Evolutionary conservation across 2,888 invertebrate genomes (phyloP).

Genomic region (Aphidius colemani): DNA sequence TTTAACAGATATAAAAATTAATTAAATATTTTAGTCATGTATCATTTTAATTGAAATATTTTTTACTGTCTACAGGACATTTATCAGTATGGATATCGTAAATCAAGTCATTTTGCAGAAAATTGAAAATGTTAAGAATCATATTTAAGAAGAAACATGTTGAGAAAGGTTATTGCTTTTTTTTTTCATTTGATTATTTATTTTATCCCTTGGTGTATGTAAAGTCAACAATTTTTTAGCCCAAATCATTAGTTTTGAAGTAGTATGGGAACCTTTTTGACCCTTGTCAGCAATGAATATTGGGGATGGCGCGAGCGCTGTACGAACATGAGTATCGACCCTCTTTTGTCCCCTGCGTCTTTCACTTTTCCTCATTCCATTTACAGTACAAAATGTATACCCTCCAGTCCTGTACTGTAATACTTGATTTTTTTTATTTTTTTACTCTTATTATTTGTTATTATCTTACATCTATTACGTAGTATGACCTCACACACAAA

Average conservation of each 20-base stretch:
- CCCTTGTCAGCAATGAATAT: background rate
- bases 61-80: too few species aligned
- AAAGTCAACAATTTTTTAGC: background rate
- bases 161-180: too few species aligned
- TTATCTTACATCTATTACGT: background rate
- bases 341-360: constrained; percentile 32
- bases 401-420: background rate
- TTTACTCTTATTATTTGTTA: background rate
- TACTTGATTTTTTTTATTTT: background rate
- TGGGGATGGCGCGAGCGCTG: constrained; percentile 49
- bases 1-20: background rate
- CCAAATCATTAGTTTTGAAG: background rate
- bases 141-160: too few species aligned
- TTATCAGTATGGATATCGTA: too few species aligned
- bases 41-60: too few species aligned
- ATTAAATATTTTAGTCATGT: too few species aligned
- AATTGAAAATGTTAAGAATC: too few species aligned
- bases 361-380: constrained; percentile 9
- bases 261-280: constrained; percentile 1
- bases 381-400: background rate
- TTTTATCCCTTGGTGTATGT: too few species aligned
- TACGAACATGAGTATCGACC: constrained; percentile 53
- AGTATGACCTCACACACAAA: background rate
- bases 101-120: too few species aligned
- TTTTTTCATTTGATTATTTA: too few species aligned